Percentiles rank a stretch among this genome's conserved stretches.
These are phyloP conservation scores for Phylloscopus whistleri DNA, from an alignment of 2,113 vertebrate genomes.

Conservation along the genomic window DNA sequence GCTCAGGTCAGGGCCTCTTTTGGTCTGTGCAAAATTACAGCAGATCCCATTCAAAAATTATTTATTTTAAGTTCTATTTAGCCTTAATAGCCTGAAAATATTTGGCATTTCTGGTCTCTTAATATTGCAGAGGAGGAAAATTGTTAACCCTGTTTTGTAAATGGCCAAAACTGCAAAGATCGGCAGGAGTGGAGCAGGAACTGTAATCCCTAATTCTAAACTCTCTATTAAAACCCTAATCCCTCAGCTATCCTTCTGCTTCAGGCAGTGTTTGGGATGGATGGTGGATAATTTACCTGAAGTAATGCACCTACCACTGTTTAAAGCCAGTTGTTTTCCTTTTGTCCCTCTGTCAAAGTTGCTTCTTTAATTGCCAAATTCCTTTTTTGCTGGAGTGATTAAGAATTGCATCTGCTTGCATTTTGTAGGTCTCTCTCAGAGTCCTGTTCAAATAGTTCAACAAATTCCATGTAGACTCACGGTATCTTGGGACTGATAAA, in stretches of 20 bases:
- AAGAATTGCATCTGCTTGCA: not conserved
- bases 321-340: not conserved
- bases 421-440: not conserved
- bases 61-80: not conserved
- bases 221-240: slow-evolving; percentile 32
- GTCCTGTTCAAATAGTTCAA: not conserved
- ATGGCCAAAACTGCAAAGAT: not conserved
- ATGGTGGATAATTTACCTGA: not conserved
- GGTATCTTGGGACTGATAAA: not conserved
- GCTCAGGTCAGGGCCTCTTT: not conserved
- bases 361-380: not conserved
- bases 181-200: not conserved
- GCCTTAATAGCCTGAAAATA: not conserved
- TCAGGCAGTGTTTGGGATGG: not conserved
- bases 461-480: not conserved
- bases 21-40: not conserved
- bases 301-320: not conserved
- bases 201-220: slow-evolving; percentile 17
- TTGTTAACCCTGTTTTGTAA: not conserved
- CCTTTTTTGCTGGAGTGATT: not conserved
- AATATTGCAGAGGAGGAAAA: not conserved
- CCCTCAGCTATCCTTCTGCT: slow-evolving; percentile 16
- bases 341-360: not conserved
- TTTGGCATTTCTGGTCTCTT: not conserved
- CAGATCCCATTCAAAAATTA: not conserved